Evolutionary conservation across 2,888 invertebrate species (phyloP), one percentile per base, ranked within the genome.

Genomic region (Teleogryllus oceanicus): DNA sequence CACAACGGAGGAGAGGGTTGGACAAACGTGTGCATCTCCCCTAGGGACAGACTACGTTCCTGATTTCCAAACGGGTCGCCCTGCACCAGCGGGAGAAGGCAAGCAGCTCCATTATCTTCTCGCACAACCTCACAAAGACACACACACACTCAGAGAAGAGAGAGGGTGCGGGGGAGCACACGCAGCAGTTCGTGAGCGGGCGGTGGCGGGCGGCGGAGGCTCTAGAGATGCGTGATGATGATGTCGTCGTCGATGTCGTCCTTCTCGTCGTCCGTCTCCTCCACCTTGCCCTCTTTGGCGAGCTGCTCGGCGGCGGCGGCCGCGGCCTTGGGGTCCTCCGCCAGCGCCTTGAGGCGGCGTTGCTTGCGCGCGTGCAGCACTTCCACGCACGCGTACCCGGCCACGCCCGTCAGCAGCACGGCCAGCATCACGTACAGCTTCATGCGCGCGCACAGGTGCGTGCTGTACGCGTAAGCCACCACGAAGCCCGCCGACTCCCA

Each of bases 401-500:
- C 87, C 82, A 94, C 90, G 21, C 96, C 96, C 78, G 92, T 85
- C 21, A 92, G 87, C 12, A 96, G 89, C 50, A 95, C 93, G n/a
- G 90, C 90, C 86, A 95, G 88, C 89, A 96, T 91, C 24, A 96
- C 94, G 87, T 94, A 95, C 0, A 96, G 90, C 89, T 96, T 96
- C 92, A 93, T 93, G 82, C 92, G 89, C 80, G 95, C 94, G 87
- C 96, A 96, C 49, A 96, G 89, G 84, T 94, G 94, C 49, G 94
- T 95, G 84, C 95, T 95, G 88, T 95, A 96, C 0, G 95, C 95
- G 85, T 96, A 96, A 13, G 96, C 95, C 77, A 96, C 92, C 50
- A 96, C 96, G 87, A 96, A 96, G 2, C 96, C 96, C 5, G 93
- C 92, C 79, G 94, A 94, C 87, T 96, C 96, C 96, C 96, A 96